Conservation (phyloP, 2,888 invertebrate species). For the Parnassius mnemosyne region DNA sequence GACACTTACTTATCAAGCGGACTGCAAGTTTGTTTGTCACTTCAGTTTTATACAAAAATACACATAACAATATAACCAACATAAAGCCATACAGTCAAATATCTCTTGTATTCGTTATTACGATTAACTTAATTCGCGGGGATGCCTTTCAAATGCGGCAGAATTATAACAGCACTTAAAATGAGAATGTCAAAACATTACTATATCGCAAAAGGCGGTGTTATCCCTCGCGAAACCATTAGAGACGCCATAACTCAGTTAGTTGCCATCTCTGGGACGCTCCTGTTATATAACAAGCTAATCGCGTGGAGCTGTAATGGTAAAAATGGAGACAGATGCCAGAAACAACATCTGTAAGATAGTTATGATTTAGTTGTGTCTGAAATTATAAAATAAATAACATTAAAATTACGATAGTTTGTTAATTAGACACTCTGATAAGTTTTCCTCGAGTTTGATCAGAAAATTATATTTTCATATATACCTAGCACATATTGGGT, state of each 20-base stretch:
- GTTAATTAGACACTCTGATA: no score
- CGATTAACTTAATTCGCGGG: conserved; percentile 26
- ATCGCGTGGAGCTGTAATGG: conserved; percentile 50
- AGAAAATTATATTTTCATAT: no score
- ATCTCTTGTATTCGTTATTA: background rate
- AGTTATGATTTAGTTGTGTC: background rate
- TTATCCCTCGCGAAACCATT: conserved; percentile 36
- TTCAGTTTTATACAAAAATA: no score
- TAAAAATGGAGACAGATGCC: conserved; percentile 39
- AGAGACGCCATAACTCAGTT: conserved; percentile 46
- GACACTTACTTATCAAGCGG: no score
- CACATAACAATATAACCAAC: no score
- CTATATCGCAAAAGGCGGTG: conserved; percentile 33
- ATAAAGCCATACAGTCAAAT: no score
- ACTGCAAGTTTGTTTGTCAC: no score
- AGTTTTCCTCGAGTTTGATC: no score
- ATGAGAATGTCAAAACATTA: conserved; percentile 33
- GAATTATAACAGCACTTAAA: conserved; percentile 34
- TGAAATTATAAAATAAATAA: no score
- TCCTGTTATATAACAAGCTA: conserved; percentile 38
- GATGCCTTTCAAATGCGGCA: conserved; percentile 28
- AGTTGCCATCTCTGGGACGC: conserved; percentile 43
- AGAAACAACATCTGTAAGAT: conserved; percentile 25
- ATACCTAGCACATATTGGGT: no score
- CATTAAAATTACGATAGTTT: no score